Evolutionary conservation across 2,888 invertebrate genomes (phyloP).

Genomic region (Xestia c-nigrum): DNA sequence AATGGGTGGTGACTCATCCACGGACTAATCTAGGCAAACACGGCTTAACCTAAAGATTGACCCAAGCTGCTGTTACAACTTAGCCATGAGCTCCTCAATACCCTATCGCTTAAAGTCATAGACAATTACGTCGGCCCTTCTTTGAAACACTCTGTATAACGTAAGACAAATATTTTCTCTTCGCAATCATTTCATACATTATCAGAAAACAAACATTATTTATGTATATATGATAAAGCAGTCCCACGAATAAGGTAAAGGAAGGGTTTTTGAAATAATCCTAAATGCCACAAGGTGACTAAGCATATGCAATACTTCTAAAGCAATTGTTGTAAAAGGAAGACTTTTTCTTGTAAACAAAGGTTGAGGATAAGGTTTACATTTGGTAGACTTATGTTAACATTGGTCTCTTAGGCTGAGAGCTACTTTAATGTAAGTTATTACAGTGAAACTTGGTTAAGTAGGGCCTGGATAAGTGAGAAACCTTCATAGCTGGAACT

Average conservation of each 20-base stretch:
- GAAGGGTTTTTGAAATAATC: slow-evolving; percentile 14
- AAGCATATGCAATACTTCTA: background rate
- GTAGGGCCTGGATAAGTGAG: no score
- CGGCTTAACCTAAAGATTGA: no score
- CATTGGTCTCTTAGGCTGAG: background rate
- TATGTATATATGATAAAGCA: slow-evolving; percentile 29
- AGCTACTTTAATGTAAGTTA: background rate
- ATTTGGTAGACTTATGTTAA: background rate
- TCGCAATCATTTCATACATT: slow-evolving; percentile 21
- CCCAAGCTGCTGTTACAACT: no score
- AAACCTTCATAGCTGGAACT: no score
- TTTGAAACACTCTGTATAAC: slow-evolving; percentile 2
- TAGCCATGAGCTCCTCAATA: no score
- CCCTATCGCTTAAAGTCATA: background rate
- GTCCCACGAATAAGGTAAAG: background rate
- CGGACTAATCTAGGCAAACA: no score
- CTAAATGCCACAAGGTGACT: slow-evolving; percentile 19
- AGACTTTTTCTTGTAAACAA: background rate
- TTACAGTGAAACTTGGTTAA: no score
- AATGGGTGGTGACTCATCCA: no score
- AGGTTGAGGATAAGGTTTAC: background rate
- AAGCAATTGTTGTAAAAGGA: slow-evolving; percentile 22
- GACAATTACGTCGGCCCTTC: background rate
- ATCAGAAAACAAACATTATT: slow-evolving; percentile 42
- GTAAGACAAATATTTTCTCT: slow-evolving; percentile 41